These are phyloP conservation scores for Sipunculus nudus DNA, from an alignment of 2,888 invertebrate genomes.

Conservation along the genomic window DNA sequence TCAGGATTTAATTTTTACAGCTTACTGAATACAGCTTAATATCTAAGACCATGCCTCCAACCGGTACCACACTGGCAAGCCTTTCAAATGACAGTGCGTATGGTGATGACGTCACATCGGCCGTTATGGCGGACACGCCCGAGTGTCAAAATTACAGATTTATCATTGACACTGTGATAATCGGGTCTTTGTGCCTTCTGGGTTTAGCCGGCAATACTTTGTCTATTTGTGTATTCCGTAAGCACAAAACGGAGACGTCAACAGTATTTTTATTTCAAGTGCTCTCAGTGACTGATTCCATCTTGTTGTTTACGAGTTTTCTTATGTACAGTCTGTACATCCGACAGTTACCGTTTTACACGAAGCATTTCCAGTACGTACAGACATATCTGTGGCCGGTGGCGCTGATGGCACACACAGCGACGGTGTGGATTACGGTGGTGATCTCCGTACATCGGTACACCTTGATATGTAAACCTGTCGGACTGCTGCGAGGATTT, in stretches of 20 bases:
- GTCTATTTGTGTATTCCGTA: constrained; percentile 30
- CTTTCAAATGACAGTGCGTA: too few species aligned
- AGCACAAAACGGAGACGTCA: constrained; percentile 28
- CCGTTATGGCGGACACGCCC: too few species aligned
- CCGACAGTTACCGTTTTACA: too few species aligned
- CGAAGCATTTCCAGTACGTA: not conserved
- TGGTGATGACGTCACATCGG: too few species aligned
- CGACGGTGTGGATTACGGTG: constrained; percentile 37
- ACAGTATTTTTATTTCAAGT: constrained; percentile 31
- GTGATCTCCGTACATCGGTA: constrained; percentile 36
- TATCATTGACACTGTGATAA: not conserved
- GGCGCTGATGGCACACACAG: constrained; percentile 36
- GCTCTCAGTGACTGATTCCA: constrained; percentile 7
- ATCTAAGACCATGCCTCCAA: too few species aligned
- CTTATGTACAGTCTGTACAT: constrained; percentile 7
- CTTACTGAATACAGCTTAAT: too few species aligned
- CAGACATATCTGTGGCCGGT: constrained; percentile 36
- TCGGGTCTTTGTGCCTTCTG: constrained; percentile 22
- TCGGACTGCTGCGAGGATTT: constrained; percentile 13
- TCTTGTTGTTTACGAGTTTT: constrained; percentile 14
- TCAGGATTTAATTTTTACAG: too few species aligned
- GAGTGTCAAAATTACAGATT: too few species aligned
- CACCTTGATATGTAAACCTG: constrained; percentile 29
- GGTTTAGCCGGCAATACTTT: constrained; percentile 28
- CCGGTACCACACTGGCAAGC: too few species aligned